Percentiles rank a stretch among this genome's conserved stretches.
phyloP scores from a whole-genome alignment of 2,113 vertebrate genomes.

The Neodon shergylaensis region DNA sequence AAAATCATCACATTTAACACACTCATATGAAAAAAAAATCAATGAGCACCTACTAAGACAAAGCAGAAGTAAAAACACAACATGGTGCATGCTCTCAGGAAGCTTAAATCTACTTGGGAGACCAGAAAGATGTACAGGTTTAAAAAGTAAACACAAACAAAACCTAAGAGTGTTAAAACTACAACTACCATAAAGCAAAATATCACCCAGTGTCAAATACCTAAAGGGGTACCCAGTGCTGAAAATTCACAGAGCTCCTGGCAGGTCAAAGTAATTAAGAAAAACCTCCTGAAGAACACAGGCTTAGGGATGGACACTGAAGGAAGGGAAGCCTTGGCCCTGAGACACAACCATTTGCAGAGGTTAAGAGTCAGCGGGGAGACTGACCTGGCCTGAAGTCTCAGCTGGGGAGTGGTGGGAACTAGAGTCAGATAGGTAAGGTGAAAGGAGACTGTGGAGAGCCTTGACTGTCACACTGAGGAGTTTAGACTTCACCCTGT shows the following conservation, averaged over 20 bases:
- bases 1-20: slow-evolving; percentile 16
- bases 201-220: slow-evolving; percentile 58
- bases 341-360: slow-evolving; percentile 60
- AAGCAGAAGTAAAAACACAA: slow-evolving; percentile 43
- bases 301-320: slow-evolving; percentile 45
- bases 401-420: slow-evolving; percentile 79
- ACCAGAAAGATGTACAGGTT: slow-evolving; percentile 53
- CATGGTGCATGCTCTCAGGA: slow-evolving; percentile 26
- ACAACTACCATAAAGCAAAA: slow-evolving; percentile 59
- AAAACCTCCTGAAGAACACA: slow-evolving; percentile 56
- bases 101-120: slow-evolving; percentile 57
- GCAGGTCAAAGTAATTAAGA: slow-evolving; percentile 61
- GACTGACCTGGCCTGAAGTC: slow-evolving; percentile 81
- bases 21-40: slow-evolving; percentile 39
- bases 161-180: slow-evolving; percentile 58
- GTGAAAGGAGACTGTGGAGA: slow-evolving; percentile 78
- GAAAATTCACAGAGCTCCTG: slow-evolving; percentile 52
- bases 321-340: slow-evolving; percentile 40
- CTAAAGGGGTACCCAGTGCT: slow-evolving; percentile 52
- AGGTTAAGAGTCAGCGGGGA: slow-evolving; percentile 73
- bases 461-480: slow-evolving; percentile 77
- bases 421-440: slow-evolving; percentile 75
- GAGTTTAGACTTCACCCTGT: slow-evolving; percentile 79
- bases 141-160: slow-evolving; percentile 54
- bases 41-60: not conserved